A percentile compares a stretch with the other conserved stretches of the same genome.
Evolutionary conservation across 2,113 vertebrate genomes (phyloP).

Genomic region (Gymnobelideus leadbeateri): DNA sequence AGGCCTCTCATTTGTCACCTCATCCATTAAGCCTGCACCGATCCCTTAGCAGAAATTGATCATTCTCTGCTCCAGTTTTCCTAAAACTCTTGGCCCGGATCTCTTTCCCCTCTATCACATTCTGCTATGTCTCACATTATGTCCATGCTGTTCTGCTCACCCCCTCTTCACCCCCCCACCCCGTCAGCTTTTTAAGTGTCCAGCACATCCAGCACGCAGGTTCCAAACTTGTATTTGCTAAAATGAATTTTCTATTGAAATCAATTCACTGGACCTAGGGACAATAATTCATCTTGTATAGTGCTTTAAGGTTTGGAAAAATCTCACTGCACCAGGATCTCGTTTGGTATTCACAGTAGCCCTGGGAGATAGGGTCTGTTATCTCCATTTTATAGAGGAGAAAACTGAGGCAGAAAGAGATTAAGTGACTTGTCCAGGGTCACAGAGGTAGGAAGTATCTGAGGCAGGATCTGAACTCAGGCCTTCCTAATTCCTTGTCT

Average conservation of each 20-base stretch:
- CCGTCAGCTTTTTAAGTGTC: not conserved
- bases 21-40: not conserved
- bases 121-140: not conserved
- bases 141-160: not conserved
- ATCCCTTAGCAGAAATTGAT: not conserved
- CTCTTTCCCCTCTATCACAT: not conserved
- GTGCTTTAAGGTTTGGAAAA: not conserved
- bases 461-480: not conserved
- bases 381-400: not conserved
- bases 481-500: not conserved
- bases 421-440: not conserved
- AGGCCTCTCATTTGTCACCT: not conserved
- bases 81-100: not conserved
- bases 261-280: not conserved
- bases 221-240: not conserved
- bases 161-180: not conserved
- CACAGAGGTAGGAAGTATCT: not conserved
- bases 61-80: not conserved
- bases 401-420: not conserved
- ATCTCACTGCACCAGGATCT: not conserved
- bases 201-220: too few relatives aligned
- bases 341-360: not conserved
- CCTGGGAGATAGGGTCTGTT: not conserved
- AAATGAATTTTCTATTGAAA: not conserved
- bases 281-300: not conserved